A percentile compares a stretch with the other conserved stretches of the same genome.
These are phyloP conservation scores for Stigmatopora argus DNA, from an alignment of 2,113 vertebrate species.

Conservation along the genomic window DNA sequence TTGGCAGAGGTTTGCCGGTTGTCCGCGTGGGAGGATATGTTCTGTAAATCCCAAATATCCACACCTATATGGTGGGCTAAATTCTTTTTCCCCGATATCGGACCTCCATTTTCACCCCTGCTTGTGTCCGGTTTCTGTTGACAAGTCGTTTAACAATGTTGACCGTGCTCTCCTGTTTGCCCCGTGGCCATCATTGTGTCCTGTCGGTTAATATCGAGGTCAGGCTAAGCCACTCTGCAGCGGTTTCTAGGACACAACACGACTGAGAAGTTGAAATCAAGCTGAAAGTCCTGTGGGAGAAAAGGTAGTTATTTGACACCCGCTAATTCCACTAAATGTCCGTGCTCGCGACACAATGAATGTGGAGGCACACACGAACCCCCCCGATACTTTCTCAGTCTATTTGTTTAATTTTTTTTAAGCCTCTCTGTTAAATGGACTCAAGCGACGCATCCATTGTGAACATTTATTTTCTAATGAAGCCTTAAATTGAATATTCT, in stretches of 20 bases:
- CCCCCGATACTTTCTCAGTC: slow-evolving; percentile 14
- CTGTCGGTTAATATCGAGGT: slow-evolving; percentile 65
- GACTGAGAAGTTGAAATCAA: slow-evolving; percentile 46
- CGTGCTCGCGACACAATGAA: slow-evolving; percentile 5
- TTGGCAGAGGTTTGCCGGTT: not conserved
- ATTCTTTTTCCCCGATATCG: slow-evolving; percentile 6
- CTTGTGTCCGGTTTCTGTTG: slow-evolving; percentile 15
- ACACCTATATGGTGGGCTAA: slow-evolving; percentile 1
- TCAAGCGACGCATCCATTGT: too few species aligned
- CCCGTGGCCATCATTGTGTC: slow-evolving; percentile 46
- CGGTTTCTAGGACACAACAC: slow-evolving; percentile 55
- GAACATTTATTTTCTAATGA: not conserved
- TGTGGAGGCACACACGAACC: slow-evolving; percentile 13
- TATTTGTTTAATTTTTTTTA: not conserved
- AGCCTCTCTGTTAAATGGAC: slow-evolving; percentile 10
- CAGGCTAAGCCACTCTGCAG: slow-evolving; percentile 49
- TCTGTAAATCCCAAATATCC: not conserved
- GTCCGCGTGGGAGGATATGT: not conserved
- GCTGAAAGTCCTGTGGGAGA: slow-evolving; percentile 51
- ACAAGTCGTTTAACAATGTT: slow-evolving; percentile 40
- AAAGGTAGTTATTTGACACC: slow-evolving; percentile 14
- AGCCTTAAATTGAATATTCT: not conserved
- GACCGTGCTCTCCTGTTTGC: slow-evolving; percentile 36
- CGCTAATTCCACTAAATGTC: slow-evolving; percentile 26
- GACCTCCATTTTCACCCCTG: slow-evolving; percentile 38